Evolutionary conservation across 2,113 vertebrate genomes (phyloP), one percentile per base, ranked within the genome.

Genomic region (Mobula hypostoma): DNA sequence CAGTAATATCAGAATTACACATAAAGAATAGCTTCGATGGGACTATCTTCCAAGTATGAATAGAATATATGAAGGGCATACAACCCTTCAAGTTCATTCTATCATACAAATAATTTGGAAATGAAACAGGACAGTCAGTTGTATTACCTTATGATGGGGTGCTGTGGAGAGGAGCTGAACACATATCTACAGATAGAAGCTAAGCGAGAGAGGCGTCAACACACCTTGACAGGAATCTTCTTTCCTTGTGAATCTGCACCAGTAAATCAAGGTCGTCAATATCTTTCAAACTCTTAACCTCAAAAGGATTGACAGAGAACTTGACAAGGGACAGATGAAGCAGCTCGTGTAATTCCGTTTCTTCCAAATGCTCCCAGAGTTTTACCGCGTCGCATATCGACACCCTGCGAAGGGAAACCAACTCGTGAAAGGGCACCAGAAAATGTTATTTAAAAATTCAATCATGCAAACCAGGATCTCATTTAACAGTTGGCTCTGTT

Each of bases 231-330:
- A 95, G 95, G 74, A 98, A 95, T 94, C 95, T 96, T 94, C 96
- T 97, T 94, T 96, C 95, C 95, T 87, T 95, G 76, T 98, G 98
- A 88, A 98, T 97, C 90, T 96, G 96, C 77, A 98, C 97, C 0
- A 99, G 97, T 79, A 96, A 95, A 1, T 95, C 95, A 94, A 99
- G 97, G 94, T 98, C 96, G 29, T 96, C 96, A 66, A 99, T 93
- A 5, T 99, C 98, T 95, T 97, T 97, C 94, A 97, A 90, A 11
- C 97, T 97, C 70, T 96, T 97, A 58, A 96, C 97, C 94, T 98
- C 98, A 94, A 99, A 97, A 11, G 98, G 98, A 94, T 98, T 95
- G 24, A 98, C 96, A 94, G 97, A 96, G 95, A 99, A 98, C 95
- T 98, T 99, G 94, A 97, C 96, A 94, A 98, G 96, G 0, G 97